Evolutionary conservation across 2,888 invertebrate genomes (phyloP).

Genomic region (Gasteruption jaculator): DNA sequence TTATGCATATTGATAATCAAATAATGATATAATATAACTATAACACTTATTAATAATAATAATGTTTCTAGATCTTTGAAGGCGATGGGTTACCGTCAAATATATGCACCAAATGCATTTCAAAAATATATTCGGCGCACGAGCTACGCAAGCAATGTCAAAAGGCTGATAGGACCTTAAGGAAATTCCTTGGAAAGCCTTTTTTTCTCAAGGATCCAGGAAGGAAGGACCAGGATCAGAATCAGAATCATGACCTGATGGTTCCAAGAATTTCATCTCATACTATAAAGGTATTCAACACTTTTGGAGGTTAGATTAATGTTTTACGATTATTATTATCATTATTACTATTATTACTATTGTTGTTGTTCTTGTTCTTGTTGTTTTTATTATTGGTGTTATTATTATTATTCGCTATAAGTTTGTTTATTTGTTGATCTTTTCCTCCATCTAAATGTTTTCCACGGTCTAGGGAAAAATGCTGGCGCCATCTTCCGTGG

Average conservation of each 20-base stretch:
- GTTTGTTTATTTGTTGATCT: no score
- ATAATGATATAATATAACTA: no score
- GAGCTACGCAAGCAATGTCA: constrained; percentile 39
- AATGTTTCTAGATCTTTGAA: constrained; percentile 28
- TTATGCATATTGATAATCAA: no score
- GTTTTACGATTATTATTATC: background rate
- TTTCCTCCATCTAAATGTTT: no score
- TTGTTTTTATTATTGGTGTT: no score
- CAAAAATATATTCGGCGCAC: constrained; percentile 32
- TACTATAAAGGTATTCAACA: constrained; percentile 20
- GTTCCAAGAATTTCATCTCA: no score
- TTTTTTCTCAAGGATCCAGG: no score
- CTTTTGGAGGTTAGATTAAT: background rate
- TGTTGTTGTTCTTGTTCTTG: no score
- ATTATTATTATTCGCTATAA: no score
- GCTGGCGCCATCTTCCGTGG: no score
- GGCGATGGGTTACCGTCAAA: constrained; percentile 38
- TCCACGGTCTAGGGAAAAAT: no score
- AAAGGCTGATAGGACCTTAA: constrained; percentile 31
- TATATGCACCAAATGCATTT: constrained; percentile 34
- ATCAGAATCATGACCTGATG: no score
- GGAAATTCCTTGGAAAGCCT: constrained; percentile 28
- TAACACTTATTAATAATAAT: background rate
- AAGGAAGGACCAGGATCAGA: constrained; percentile 1
- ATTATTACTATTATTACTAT: background rate